Base-by-base conservation (phyloP, 2,113 vertebrate species). In the Thalassarche chlororhynchos region DNA sequence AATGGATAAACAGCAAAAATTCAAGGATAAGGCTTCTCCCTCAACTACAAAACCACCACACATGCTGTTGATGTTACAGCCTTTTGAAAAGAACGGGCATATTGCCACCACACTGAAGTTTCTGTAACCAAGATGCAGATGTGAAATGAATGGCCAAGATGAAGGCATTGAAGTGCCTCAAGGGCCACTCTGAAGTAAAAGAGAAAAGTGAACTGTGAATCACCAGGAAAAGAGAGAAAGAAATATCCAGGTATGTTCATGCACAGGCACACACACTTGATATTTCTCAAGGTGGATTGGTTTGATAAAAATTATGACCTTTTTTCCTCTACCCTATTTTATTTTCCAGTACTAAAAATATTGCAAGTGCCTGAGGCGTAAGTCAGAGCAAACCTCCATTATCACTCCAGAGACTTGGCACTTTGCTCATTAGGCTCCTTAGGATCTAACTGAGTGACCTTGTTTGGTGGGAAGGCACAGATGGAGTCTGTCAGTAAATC, bases 401-500 rank as follows among this genome's bases (percentile, higher is more conserved):
- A 97, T 96, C 98, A 79, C 98, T 94, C 98, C 97, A 95, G 97
- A 98, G 98, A 96, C 68, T 84, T 98, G 97, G 98, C 97, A 95
- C 96, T 98, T 94, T 88, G 96, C 97, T 98, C 98, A 79, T 98
- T 97, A 97, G 98, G 97, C 88, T 96, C 88, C 96, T 90, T 93
- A 89, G 95, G 91, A 81, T 95, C 98, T 98, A 36, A 95, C 97
- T 88, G 98, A 94, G 97, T 98, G 98, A 98, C 98, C 98, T 98
- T 98, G 98, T 98, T 98, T 97, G 97, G 96, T 96, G 96, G 96
- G 96, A 98, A 98, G 97, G 98, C 98, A 98, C 98, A 98, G 98
- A 98, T 98, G 98, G 98, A 98, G 97, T 61, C 96, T 98, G 98
- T 97, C 98, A 98, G 98, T 98, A 98, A 98, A 98, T 98, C 98